Base-by-base conservation (phyloP, 2,888 invertebrate species). In the Boloria selene region DNA sequence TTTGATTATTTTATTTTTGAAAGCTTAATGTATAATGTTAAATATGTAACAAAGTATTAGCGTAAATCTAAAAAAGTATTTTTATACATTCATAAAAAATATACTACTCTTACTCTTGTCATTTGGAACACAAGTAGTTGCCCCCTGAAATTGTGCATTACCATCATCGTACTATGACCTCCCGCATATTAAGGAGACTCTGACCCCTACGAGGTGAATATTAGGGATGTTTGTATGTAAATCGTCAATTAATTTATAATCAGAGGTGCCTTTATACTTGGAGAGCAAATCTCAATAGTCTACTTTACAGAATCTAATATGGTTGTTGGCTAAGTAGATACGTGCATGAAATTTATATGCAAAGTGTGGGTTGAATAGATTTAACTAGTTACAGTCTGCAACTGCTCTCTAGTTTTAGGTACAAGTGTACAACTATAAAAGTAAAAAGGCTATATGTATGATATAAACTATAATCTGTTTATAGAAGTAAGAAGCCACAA, bases 71-170 rank as follows among this genome's bases (percentile, higher is more conserved):
- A 22, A 3, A 22, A 22, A 22, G 22, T 22, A 22, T 22, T n/a
- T n/a, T n/a, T 22, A 22, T 2, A 22, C 22, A 3, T 22, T 22
- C n/a, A 49, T 14, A 16, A 14, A 47, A 6, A 6, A 7, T 2
- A 22, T 3, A 13, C n/a, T 13, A 42, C 7, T 0, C 14, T 50
- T 71, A 14, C 22, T 72, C 75, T 69, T 49, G 0, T 75, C 0
- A 31, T 70, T 77, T 79, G 54, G 2, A 53, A 78, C 78, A 73
- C 72, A 50, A 69, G 16, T 5, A 63, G 81, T 81, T 83, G 83
- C 78, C 81, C 88, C 86, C 81, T 89, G 88, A 89, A 88, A 89
- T 87, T 88, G 85, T 85, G 84, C 84, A 90, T 90, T 87, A 86
- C 85, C 83, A 86, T 85, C 87, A 86, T 84, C 83, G 83, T 81